Percentiles rank a stretch among this genome's conserved stretches.
Evolutionary conservation across 2,888 invertebrate species (phyloP).

Genomic region (Ophioninae sp.): DNA sequence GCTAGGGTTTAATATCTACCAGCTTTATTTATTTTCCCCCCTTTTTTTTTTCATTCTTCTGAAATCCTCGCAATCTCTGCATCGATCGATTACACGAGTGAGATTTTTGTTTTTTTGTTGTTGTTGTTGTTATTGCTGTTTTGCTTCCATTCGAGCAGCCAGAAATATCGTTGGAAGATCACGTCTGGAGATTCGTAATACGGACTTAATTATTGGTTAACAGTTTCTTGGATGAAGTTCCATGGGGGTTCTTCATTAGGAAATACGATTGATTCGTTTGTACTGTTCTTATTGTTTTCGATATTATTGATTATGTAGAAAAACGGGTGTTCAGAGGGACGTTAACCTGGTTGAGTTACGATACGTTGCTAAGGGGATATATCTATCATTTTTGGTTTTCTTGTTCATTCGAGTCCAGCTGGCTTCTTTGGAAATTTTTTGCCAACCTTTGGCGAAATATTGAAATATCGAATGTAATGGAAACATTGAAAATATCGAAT

Average conservation of each 20-base stretch:
- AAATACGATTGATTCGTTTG: constrained; percentile 8
- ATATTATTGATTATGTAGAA: no score
- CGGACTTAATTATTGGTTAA: constrained; percentile 3
- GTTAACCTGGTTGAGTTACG: no score
- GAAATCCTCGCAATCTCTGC: constrained; percentile 12
- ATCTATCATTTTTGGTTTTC: no score
- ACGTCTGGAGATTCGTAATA: background rate
- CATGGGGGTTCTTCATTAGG: background rate
- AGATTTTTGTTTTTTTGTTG: background rate
- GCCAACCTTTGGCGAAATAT: no score
- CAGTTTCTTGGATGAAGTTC: background rate
- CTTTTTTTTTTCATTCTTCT: constrained; percentile 22
- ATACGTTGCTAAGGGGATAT: no score
- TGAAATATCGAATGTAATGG: no score
- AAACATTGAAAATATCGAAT: no score
- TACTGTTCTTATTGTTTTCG: no score
- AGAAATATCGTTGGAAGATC: constrained; percentile 17
- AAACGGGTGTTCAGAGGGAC: no score
- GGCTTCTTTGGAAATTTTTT: no score
- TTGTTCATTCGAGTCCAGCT: no score
- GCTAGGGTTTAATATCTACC: constrained; percentile 26
- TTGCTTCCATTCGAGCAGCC: background rate
- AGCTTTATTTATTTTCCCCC: background rate
- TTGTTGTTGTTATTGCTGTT: background rate
- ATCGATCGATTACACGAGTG: constrained; percentile 17